These are phyloP conservation scores for Gallinago paraguaiae DNA, from an alignment of 2,113 vertebrate genomes.

Conservation along the genomic window DNA sequence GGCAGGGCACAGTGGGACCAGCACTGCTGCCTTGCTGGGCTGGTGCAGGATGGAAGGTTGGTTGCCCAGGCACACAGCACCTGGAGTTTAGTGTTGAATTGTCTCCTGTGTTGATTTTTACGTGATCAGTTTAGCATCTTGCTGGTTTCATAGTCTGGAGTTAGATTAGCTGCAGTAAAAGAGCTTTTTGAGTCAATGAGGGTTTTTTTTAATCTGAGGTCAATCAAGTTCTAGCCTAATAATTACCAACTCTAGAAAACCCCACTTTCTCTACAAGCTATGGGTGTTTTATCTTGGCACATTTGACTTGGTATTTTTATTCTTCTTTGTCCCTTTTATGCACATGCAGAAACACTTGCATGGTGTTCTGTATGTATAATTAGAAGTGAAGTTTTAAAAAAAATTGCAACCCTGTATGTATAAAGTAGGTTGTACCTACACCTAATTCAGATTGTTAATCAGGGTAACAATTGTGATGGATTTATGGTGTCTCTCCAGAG, in stretches of 20 bases:
- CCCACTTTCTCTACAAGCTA: neutral
- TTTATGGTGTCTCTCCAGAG: neutral
- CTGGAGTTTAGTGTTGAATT: neutral
- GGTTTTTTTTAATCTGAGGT: neutral
- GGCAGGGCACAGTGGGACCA: accelerated
- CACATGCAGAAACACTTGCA: neutral
- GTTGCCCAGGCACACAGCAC: neutral
- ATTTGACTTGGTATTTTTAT: neutral
- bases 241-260: neutral
- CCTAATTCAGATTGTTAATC: neutral
- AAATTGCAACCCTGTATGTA: neutral
- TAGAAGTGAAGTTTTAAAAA: neutral
- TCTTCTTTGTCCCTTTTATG: neutral
- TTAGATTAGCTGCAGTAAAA: neutral
- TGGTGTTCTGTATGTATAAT: neutral
- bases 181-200: neutral
- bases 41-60: neutral
- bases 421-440: neutral
- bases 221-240: neutral
- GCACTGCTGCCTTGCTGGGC: accelerated
- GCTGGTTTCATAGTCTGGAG: neutral
- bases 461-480: neutral
- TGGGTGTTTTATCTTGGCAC: neutral
- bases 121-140: neutral
- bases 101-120: neutral